Evolutionary conservation across 2,888 invertebrate genomes (phyloP), one percentile per base, ranked within the genome.

Genomic region (Callimorpha dominula): DNA sequence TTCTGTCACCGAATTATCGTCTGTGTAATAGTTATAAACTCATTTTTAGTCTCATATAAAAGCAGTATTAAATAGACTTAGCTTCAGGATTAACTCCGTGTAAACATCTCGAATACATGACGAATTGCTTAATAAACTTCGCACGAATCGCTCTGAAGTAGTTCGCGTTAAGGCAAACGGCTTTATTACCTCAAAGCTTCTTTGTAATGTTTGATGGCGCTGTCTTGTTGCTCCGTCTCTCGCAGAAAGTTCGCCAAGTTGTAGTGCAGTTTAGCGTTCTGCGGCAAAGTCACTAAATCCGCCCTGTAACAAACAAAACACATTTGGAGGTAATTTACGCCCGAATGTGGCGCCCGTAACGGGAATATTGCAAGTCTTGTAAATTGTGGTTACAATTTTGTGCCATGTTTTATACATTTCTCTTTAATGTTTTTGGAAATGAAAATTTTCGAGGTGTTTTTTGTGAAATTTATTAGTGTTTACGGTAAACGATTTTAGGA

Each of bases 211-310:
- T 96, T 94, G 89, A 97, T 97, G 73, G 98, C 98, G 82, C 96
- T 94, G 86, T 97, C 97, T 80, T 96, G 96, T 87, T 97, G 96
- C 70, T 97, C 97, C 42, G 96, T 96, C 92, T 98, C 98, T 83
- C 97, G 96, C 78, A 98, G 96, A 91, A 97, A 97, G 96, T 98
- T 98, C 73, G 97, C 98, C 88, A 97, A 98, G 96, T 98, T 98
- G 96, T 98, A 98, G 96, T 98, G 98, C 96, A 98, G 97, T 96
- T 98, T 98, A 84, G 98, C 98, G 93, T 98, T 99, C 92, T 98
- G 97, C 68, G 98, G 98, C 85, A 98, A 94, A 82, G 97, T 97
- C 91, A 96, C 96, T 88, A 98, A 95, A 82, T 98, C 98, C 86
- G 98, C 97, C 89, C 98, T 98, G 96, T 92, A 96, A 95, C 89